phyloP scores from a whole-genome alignment of 2,888 invertebrate species.

The Scrobipalpa costella region DNA sequence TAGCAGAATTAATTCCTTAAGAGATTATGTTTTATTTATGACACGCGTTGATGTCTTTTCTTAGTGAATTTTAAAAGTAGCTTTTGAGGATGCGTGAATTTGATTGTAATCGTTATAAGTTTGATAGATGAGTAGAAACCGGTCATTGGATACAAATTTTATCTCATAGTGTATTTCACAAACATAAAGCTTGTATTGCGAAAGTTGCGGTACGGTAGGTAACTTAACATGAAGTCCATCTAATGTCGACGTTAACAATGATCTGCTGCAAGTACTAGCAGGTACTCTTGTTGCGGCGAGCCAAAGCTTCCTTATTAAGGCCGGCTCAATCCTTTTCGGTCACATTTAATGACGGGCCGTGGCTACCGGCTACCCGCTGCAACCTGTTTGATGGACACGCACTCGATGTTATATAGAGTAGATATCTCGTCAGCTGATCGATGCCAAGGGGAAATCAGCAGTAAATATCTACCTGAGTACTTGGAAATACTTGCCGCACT shows the following conservation, averaged over 20 bases:
- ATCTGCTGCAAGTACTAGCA: slow-evolving; percentile 7
- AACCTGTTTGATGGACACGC: slow-evolving; percentile 36
- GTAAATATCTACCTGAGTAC: slow-evolving; percentile 3
- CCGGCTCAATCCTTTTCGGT: slow-evolving; percentile 37
- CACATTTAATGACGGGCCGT: slow-evolving; percentile 37
- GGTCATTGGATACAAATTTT: background rate
- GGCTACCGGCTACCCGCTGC: slow-evolving; percentile 30
- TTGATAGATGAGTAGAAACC: too few species aligned
- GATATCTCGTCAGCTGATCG: slow-evolving; percentile 35
- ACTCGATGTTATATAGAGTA: slow-evolving; percentile 33
- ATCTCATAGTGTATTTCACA: too few species aligned
- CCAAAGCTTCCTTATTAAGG: slow-evolving; percentile 33
- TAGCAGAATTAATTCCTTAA: background rate
- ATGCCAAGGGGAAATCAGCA: slow-evolving; percentile 8
- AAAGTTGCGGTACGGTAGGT: background rate
- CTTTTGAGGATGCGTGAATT: background rate
- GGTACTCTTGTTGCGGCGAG: background rate
- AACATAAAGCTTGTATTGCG: background rate
- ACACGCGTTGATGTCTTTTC: slow-evolving; percentile 27
- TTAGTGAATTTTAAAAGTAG: slow-evolving; percentile 31
- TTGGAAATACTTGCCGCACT: background rate
- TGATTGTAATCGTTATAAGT: background rate
- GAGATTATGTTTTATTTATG: background rate
- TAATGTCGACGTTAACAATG: slow-evolving; percentile 17
- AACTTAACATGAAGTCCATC: slow-evolving; percentile 10